These are phyloP conservation scores for Ridgeia piscesae DNA, from an alignment of 1,140 invertebrate species.

Conservation along the genomic window DNA sequence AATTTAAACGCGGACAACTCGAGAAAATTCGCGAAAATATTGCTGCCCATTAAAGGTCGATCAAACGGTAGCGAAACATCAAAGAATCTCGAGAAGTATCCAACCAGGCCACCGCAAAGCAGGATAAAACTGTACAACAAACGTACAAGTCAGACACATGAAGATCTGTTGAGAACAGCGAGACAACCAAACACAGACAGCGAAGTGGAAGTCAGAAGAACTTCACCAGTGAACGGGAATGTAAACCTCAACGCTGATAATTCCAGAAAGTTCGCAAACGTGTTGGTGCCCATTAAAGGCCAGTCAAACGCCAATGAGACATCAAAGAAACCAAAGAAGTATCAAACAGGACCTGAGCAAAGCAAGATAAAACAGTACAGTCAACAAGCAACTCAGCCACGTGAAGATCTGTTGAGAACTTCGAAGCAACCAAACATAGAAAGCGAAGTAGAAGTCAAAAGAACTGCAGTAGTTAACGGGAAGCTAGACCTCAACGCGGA, in stretches of 20 bases:
- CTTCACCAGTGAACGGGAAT: neutral
- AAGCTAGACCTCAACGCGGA: neutral
- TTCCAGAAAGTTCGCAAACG: neutral
- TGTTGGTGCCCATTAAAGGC: neutral
- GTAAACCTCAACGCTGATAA: neutral
- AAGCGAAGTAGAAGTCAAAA: neutral
- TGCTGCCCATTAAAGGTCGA: neutral
- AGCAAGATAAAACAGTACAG: neutral
- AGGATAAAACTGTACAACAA: neutral
- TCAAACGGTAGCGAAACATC: neutral
- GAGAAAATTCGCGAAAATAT: neutral
- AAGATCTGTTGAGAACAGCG: neutral
- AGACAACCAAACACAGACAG: neutral
- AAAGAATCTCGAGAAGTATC: neutral
- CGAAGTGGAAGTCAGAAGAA: neutral
- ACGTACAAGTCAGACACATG: neutral
- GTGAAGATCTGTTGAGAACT: neutral
- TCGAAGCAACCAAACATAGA: neutral
- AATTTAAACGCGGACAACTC: neutral
- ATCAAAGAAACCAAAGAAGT: neutral
- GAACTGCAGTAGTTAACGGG: neutral
- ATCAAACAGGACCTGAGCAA: neutral
- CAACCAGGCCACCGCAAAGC: neutral
- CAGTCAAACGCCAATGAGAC: neutral
- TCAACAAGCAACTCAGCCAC: neutral